Evolutionary conservation across 1,140 invertebrate genomes (phyloP).

Genomic region (Mamestra configurata): DNA sequence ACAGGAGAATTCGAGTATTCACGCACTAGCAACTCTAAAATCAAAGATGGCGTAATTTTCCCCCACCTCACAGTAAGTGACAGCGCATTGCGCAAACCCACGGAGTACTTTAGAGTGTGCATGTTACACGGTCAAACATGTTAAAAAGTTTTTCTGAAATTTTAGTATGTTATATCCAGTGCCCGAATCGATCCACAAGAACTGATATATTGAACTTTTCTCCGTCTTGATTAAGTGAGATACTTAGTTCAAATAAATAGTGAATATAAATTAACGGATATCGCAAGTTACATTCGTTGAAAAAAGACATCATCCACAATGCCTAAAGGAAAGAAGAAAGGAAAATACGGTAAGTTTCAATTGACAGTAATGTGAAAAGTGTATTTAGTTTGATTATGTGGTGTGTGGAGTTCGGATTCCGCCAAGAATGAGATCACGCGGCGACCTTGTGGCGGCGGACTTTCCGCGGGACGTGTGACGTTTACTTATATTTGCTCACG

Average conservation of each 20-base stretch:
- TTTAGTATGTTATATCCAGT: conserved; percentile 87
- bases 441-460: conserved; percentile 80
- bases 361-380: conserved; percentile 6
- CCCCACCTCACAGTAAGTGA: conserved; percentile 66
- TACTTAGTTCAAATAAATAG: conserved; percentile 85
- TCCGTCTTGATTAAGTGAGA: conserved; percentile 88
- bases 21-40: conserved; percentile 61
- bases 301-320: conserved; percentile 74
- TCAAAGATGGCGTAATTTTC: conserved; percentile 69
- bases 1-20: not conserved
- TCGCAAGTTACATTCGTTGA: conserved; percentile 69
- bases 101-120: conserved; percentile 77
- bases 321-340: conserved; percentile 87
- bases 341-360: conserved; percentile 83
- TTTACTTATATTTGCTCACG: conserved; percentile 70
- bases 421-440: conserved; percentile 84
- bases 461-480: conserved; percentile 70
- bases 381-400: conserved; percentile 38
- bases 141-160: conserved; percentile 88
- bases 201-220: conserved; percentile 87
- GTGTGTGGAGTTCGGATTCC: conserved; percentile 66
- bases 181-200: conserved; percentile 84
- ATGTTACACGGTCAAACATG: conserved; percentile 88
- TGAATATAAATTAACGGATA: conserved; percentile 81
- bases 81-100: conserved; percentile 84